Evolutionary conservation across 2,113 vertebrate species (phyloP).

Genomic region (Seriola rivoliana): DNA sequence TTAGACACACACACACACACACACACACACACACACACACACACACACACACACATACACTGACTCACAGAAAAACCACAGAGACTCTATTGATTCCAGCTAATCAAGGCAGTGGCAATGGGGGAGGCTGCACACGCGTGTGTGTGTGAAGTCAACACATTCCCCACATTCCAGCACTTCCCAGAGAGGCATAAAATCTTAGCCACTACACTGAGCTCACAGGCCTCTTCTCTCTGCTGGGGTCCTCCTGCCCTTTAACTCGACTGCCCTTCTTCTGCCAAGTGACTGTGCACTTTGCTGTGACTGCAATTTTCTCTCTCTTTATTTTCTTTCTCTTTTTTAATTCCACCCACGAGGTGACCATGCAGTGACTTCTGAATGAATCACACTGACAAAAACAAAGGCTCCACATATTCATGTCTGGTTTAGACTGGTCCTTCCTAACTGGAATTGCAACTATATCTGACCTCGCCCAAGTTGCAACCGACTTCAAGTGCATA

Average conservation of each 20-base stretch:
- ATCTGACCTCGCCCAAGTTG: constrained; percentile 32
- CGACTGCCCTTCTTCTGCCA: constrained; percentile 42
- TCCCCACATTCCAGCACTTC: constrained; percentile 90
- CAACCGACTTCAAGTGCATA: neutral
- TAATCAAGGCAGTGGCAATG: constrained; percentile 80
- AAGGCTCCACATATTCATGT: constrained; percentile 41
- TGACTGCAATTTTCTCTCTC: constrained; percentile 43
- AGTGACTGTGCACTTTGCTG: constrained; percentile 62
- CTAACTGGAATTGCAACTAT: constrained; percentile 29
- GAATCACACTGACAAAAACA: constrained; percentile 54
- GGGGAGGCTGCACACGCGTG: constrained; percentile 78
- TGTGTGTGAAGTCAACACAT: constrained; percentile 90
- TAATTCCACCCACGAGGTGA: constrained; percentile 59
- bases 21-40: constrained; percentile 36
- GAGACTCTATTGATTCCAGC: constrained; percentile 83
- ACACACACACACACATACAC: constrained; percentile 18
- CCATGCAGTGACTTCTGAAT: constrained; percentile 47
- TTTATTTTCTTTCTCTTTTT: constrained; percentile 1
- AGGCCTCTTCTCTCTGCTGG: constrained; percentile 45
- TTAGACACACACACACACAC: constrained; percentile 32
- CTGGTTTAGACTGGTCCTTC: constrained; percentile 52
- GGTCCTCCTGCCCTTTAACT: constrained; percentile 47
- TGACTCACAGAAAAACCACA: constrained; percentile 65
- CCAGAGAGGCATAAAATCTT: constrained; percentile 86
- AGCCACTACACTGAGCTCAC: constrained; percentile 53